Conservation (phyloP, 2,888 invertebrate genomes). For the Pediacus dermestoides region DNA sequence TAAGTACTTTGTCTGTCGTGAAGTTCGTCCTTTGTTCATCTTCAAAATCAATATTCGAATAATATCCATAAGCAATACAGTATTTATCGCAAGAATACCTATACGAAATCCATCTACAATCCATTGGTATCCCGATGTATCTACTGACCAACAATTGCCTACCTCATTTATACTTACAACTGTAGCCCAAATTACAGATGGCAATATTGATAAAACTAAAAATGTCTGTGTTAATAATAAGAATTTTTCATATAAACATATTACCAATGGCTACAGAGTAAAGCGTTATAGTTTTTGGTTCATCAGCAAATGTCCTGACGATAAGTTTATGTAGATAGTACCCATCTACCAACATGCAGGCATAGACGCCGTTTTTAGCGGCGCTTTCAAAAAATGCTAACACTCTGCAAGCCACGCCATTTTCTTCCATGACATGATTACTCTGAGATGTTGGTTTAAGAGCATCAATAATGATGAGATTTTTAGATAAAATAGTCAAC, state of each 20-base stretch:
- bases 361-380: conserved; percentile 60
- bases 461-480: conserved; percentile 58
- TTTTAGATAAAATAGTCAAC: conserved; percentile 57
- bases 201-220: conserved; percentile 50
- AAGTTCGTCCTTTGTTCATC: conserved; percentile 55
- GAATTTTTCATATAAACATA: too few species aligned
- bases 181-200: conserved; percentile 57
- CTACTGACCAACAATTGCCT: conserved; percentile 61
- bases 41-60: conserved; percentile 63
- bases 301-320: conserved; percentile 59
- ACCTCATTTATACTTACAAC: conserved; percentile 53
- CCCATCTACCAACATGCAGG: conserved; percentile 67
- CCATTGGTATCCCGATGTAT: conserved; percentile 58
- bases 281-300: conserved; percentile 52
- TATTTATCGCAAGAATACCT: conserved; percentile 57
- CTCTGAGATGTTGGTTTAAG: conserved; percentile 50
- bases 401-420: conserved; percentile 54
- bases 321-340: conserved; percentile 64
- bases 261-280: conserved; percentile 52
- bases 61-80: conserved; percentile 60
- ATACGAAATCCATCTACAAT: conserved; percentile 59
- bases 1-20: conserved; percentile 45
- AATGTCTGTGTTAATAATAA: too few species aligned
- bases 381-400: conserved; percentile 56
- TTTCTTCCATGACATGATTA: conserved; percentile 49